These are phyloP conservation scores for Beroe forskalii DNA, from an alignment of 37 sponge, comb jelly and placozoan species.

Conservation along the genomic window DNA sequence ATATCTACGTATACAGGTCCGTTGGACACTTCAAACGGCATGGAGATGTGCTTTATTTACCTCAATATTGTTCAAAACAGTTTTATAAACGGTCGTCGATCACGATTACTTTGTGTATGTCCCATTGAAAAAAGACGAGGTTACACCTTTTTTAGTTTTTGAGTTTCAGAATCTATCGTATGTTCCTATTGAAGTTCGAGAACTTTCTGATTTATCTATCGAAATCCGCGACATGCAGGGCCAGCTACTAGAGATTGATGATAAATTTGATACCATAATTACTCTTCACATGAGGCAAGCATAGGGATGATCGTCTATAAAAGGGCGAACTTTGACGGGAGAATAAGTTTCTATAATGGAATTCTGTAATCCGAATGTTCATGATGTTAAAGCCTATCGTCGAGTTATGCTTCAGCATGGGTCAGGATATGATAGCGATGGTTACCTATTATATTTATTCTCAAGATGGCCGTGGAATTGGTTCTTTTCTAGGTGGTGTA, in stretches of 20 bases:
- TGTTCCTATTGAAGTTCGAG: slow-evolving; percentile 42
- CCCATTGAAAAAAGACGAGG: not conserved
- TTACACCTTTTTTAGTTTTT: not conserved
- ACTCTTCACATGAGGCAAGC: not conserved
- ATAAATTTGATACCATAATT: slow-evolving; percentile 4
- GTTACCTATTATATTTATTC: slow-evolving; percentile 28
- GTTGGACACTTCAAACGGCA: not conserved
- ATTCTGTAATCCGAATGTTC: not conserved
- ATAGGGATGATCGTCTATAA: not conserved
- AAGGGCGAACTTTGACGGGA: not conserved
- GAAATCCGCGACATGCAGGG: not conserved
- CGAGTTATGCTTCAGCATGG: slow-evolving; percentile 22
- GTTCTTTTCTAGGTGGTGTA: not conserved
- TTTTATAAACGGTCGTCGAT: slow-evolving; percentile 5
- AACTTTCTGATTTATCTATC: not conserved
- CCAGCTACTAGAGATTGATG: not conserved
- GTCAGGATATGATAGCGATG: slow-evolving; percentile 28
- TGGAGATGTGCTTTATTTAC: slow-evolving; percentile 16
- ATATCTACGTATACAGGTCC: not conserved
- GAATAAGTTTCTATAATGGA: not conserved
- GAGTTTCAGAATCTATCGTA: not conserved
- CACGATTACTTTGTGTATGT: not conserved
- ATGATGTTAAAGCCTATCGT: not conserved
- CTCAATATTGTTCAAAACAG: slow-evolving; percentile 4
- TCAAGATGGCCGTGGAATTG: not conserved